These are phyloP conservation scores for Goniozus legneri DNA, from an alignment of 1,140 invertebrate species.

Conservation along the genomic window DNA sequence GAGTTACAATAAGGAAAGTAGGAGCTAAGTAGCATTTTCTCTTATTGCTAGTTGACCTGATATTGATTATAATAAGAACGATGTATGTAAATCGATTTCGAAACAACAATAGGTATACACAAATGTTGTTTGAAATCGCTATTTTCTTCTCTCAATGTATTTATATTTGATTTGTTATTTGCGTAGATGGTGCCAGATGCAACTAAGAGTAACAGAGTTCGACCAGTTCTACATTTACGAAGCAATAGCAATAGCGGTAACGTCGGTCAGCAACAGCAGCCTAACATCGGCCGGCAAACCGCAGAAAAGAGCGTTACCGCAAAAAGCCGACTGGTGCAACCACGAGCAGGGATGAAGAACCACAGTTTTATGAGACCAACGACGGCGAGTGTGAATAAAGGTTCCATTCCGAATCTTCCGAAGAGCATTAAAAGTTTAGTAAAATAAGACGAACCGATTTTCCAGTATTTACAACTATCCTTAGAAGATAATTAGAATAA, in stretches of 20 bases:
- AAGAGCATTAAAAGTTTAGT: slow-evolving; percentile 46
- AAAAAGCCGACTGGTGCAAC: slow-evolving; percentile 36
- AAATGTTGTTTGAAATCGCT: too few relatives aligned
- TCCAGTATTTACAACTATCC: too few relatives aligned
- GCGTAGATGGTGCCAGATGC: too few relatives aligned
- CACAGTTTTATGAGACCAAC: slow-evolving; percentile 65
- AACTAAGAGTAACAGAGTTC: slow-evolving; percentile 3
- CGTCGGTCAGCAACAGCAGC: slow-evolving; percentile 42
- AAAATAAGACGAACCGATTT: slow-evolving; percentile 23
- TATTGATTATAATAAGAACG: too few relatives aligned
- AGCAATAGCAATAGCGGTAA: slow-evolving; percentile 68
- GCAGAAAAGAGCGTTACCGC: slow-evolving; percentile 15
- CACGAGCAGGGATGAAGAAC: slow-evolving; percentile 34
- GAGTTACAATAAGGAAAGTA: too few relatives aligned
- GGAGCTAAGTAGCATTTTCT: too few relatives aligned
- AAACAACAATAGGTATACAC: too few relatives aligned
- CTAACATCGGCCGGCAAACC: slow-evolving; percentile 20
- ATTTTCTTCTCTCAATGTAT: too few relatives aligned
- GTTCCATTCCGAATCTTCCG: slow-evolving; percentile 50
- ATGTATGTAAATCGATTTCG: too few relatives aligned
- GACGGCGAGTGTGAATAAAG: slow-evolving; percentile 60
- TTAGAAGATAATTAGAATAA: slow-evolving; percentile 3
- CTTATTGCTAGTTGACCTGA: too few relatives aligned
- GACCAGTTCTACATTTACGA: slow-evolving; percentile 58
- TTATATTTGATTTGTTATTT: too few relatives aligned